Base-by-base conservation (phyloP, 2,113 vertebrate species). In the Serilophus lunatus region DNA sequence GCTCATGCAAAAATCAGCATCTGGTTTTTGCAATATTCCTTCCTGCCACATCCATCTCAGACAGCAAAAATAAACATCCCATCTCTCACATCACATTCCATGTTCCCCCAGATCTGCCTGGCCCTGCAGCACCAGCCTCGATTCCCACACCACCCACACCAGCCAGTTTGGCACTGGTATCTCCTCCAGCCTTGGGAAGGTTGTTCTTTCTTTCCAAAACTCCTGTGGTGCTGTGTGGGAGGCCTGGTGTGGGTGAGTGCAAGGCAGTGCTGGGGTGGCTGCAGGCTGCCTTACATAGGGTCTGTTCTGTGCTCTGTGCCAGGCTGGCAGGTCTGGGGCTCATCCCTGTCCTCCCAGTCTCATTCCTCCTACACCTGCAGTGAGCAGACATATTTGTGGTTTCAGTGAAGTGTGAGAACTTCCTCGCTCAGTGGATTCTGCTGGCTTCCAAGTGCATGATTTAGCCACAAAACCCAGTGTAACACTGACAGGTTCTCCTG, bases 221-320 rank as follows among this genome's bases (percentile, higher is more conserved):
- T n/a, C n/a, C n/a, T n/a, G n/a, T n/a, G n/a, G n/a, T n/a, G 76
- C 69, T 19, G 15, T 12, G 69, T 50, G 42, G 60, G 64, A 86
- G 60, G 51, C 26, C 19, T 19, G 38, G 56, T 13, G 38, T 29
- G 49, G 59, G 38, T 15, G 70, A 66, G 38, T 3, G 33, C 47
- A 45, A 78, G 60, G 42, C 69, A 35, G 19, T 25, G 44, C 53
- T 63, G 44, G 2, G 45, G 36, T 19, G 44, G 82, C 61, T 68
- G 68, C 5, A 66, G 60, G 31, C 2, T 77, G 81, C 25, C 11
- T 84, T 20, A 14, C 0, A 0, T 0, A 1, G n/a, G 75, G 40
- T 68, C 44, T 71, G 54, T 45, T 75, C 47, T 5, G 1, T 1
- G 2, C 56, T 56, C 38, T 23, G 2, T 2, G 0, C n/a, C n/a